These are phyloP conservation scores for Acrocyrtus sp. DNA, from an alignment of 2,888 invertebrate species.

Conservation along the genomic window DNA sequence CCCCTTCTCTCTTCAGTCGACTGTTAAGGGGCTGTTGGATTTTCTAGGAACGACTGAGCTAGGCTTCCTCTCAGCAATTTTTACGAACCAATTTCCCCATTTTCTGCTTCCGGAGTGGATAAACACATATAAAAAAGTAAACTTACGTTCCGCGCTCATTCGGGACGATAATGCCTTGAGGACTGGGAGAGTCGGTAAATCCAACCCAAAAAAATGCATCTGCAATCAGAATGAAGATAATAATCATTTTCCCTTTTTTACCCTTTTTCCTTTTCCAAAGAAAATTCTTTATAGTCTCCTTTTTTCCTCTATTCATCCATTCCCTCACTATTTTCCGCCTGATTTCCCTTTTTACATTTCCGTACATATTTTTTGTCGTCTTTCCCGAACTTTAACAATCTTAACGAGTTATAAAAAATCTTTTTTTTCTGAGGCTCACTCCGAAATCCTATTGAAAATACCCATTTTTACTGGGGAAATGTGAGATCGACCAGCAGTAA, in stretches of 20 bases:
- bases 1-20: too few species aligned
- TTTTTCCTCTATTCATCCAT: background rate
- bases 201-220: slow-evolving; percentile 94
- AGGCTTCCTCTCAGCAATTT: too few species aligned
- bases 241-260: slow-evolving; percentile 16
- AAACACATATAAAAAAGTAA: slow-evolving; percentile 11
- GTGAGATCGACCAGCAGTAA: too few species aligned
- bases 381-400: too few species aligned
- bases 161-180: slow-evolving; percentile 77
- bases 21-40: too few species aligned
- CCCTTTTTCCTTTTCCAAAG: slow-evolving; percentile 2
- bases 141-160: slow-evolving; percentile 82
- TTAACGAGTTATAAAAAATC: too few species aligned
- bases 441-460: too few species aligned
- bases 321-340: background rate
- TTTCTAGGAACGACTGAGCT: too few species aligned
- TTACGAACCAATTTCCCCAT: too few species aligned
- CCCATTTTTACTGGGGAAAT: background rate
- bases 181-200: slow-evolving; percentile 74
- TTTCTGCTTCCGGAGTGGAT: too few species aligned
- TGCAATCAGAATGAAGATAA: slow-evolving; percentile 66
- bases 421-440: too few species aligned
- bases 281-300: background rate
- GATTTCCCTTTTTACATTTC: background rate
- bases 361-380: too few species aligned